These are phyloP conservation scores for Brachylomia viminalis DNA, from an alignment of 2,888 invertebrate genomes.

Conservation along the genomic window DNA sequence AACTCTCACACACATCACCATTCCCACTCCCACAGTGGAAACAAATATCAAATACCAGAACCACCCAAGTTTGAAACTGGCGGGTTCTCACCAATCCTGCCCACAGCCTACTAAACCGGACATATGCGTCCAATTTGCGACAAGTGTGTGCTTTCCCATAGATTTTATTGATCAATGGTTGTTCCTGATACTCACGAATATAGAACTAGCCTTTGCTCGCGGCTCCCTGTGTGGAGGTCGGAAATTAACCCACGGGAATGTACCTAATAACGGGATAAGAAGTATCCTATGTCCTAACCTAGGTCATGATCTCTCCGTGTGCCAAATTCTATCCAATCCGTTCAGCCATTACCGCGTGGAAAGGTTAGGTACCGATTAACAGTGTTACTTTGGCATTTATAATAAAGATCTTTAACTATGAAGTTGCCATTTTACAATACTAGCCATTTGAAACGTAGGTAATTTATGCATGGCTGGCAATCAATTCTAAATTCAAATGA, in stretches of 20 bases:
- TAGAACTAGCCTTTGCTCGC: neutral
- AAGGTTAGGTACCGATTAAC: neutral
- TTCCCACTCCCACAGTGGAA: constrained; percentile 72
- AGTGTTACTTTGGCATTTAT: neutral
- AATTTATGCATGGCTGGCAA: too few species aligned
- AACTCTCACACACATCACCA: constrained; percentile 77
- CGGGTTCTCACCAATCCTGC: constrained; percentile 94
- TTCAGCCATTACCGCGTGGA: neutral
- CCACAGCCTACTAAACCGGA: constrained; percentile 79
- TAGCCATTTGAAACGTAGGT: too few species aligned
- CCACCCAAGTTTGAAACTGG: constrained; percentile 93
- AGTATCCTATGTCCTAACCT: neutral
- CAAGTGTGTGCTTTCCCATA: neutral
- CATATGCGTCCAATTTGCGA: neutral
- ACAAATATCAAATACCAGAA: constrained; percentile 83
- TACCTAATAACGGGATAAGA: neutral
- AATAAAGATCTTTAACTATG: too few species aligned
- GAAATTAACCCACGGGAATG: neutral
- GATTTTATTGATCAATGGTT: neutral
- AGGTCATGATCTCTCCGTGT: neutral
- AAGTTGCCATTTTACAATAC: too few species aligned
- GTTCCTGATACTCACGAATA: neutral
- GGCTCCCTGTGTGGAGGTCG: neutral
- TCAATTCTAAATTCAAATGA: too few species aligned
- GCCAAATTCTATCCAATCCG: neutral